These are phyloP conservation scores for Leptinotarsa defecta DNA, from an alignment of 1,140 invertebrate genomes.

Conservation along the genomic window DNA sequence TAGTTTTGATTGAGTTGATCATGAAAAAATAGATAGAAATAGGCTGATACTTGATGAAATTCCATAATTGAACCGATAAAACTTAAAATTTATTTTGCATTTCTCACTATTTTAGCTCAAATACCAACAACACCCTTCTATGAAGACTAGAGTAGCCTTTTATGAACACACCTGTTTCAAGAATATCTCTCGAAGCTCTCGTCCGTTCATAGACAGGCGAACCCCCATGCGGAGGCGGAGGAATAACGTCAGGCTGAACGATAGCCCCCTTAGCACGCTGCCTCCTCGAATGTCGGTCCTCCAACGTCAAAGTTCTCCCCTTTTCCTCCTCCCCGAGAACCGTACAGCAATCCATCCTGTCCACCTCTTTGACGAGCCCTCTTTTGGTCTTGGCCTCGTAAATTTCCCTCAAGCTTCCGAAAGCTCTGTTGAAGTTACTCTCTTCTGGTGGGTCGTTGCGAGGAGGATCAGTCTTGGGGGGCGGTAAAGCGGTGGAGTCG, in stretches of 20 bases:
- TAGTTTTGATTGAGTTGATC: not conserved
- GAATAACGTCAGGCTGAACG: slow-evolving; percentile 59
- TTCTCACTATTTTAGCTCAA: too few species aligned
- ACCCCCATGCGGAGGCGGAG: slow-evolving; percentile 60
- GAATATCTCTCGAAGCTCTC: slow-evolving; percentile 58
- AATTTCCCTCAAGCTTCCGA: slow-evolving; percentile 73
- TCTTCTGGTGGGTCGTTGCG: not conserved
- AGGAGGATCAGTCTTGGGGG: slow-evolving; percentile 2
- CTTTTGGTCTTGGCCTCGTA: slow-evolving; percentile 64
- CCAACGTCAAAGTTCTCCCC: slow-evolving; percentile 65
- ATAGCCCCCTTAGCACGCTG: slow-evolving; percentile 63
- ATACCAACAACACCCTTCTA: too few species aligned
- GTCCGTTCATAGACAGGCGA: slow-evolving; percentile 65
- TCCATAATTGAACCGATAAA: too few species aligned
- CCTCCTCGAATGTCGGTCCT: slow-evolving; percentile 69
- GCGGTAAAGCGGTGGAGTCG: slow-evolving; percentile 40
- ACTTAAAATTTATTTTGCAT: too few species aligned
- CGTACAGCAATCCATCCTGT: slow-evolving; percentile 50
- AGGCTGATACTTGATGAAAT: too few species aligned
- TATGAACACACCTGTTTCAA: slow-evolving; percentile 1
- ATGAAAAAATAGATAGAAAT: too few species aligned
- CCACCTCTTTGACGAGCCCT: slow-evolving; percentile 44
- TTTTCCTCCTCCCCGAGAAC: slow-evolving; percentile 35
- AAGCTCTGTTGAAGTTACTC: slow-evolving; percentile 57
- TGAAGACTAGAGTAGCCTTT: too few species aligned